Conservation (phyloP, 2,113 vertebrate species). For the Anarhynchus alexandrinus region DNA sequence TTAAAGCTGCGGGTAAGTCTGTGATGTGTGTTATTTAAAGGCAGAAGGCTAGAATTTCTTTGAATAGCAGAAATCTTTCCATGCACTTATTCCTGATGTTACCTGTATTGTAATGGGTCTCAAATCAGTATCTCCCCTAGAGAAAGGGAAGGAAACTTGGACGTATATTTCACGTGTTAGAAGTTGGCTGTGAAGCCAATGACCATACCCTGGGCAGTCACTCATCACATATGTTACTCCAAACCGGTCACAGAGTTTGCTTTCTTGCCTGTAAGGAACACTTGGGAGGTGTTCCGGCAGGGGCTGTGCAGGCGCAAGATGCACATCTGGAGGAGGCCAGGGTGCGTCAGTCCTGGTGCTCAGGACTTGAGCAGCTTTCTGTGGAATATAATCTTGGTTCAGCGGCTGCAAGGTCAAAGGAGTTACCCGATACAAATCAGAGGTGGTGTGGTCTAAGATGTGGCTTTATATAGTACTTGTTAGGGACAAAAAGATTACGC, state of each 20-base stretch:
- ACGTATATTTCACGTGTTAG: background rate
- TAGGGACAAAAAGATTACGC: background rate
- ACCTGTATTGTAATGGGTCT: background rate
- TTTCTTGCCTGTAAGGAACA: background rate
- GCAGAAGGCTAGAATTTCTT: background rate
- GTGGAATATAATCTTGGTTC: background rate
- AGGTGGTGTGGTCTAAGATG: background rate
- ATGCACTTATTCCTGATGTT: background rate
- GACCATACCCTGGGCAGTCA: background rate
- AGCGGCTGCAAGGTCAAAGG: background rate
- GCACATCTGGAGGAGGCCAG: background rate
- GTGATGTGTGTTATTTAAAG: background rate
- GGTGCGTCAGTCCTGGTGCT: background rate
- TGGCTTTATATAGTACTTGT: background rate
- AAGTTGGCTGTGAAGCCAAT: background rate
- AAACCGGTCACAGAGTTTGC: background rate
- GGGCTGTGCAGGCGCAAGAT: background rate
- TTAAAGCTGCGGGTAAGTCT: constrained; percentile 90
- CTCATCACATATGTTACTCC: background rate
- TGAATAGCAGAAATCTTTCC: background rate
- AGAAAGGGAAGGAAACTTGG: background rate
- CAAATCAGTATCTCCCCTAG: background rate
- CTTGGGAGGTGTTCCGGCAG: background rate
- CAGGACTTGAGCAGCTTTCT: background rate
- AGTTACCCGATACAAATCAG: background rate